Percentiles rank a stretch among this genome's conserved stretches.
These are phyloP conservation scores for Syngnathus floridae DNA, from an alignment of 2,113 vertebrate species.

Conservation along the genomic window DNA sequence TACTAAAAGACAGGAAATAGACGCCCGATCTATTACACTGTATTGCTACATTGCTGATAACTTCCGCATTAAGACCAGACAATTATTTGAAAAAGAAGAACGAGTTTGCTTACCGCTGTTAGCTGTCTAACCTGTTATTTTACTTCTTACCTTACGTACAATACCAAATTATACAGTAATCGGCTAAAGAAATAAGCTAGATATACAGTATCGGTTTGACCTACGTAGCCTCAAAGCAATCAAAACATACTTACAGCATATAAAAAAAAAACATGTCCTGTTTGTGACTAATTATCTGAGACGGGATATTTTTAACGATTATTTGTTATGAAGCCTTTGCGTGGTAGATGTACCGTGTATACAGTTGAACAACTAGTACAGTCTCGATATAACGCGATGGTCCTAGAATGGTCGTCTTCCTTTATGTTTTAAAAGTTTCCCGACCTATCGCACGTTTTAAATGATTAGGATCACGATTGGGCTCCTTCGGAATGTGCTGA, in stretches of 20 bases:
- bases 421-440: too few species aligned
- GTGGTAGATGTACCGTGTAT: too few species aligned
- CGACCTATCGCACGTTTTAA: too few species aligned
- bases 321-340: background rate
- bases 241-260: background rate
- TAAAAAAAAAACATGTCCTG: background rate
- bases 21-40: background rate
- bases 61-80: background rate
- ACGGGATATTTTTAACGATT: background rate
- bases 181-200: constrained; percentile 9
- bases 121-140: background rate
- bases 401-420: too few species aligned
- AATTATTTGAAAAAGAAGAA: background rate
- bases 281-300: background rate
- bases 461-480: too few species aligned
- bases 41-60: background rate
- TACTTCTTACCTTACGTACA: background rate
- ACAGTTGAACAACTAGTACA: too few species aligned
- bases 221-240: background rate
- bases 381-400: too few species aligned
- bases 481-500: too few species aligned
- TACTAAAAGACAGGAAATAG: background rate
- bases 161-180: constrained; percentile 7
- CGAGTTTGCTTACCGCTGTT: background rate
- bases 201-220: background rate